Evolutionary conservation across 2,113 vertebrate species (phyloP), one percentile per base, ranked within the genome.

Genomic region (Lamprotornis superbus): DNA sequence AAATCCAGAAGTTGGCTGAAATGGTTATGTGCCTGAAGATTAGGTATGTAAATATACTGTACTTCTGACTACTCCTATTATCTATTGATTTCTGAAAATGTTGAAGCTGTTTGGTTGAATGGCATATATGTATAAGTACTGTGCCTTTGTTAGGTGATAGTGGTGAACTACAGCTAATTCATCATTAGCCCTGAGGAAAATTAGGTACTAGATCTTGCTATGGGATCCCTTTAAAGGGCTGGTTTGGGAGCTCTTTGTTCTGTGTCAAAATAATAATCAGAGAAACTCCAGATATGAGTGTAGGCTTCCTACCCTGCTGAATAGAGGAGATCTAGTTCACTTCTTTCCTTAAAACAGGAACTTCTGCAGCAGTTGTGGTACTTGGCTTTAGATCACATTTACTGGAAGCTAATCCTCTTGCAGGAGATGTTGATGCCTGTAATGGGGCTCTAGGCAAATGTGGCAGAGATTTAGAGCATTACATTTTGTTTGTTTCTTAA

Each of bases 251-350:
- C 3, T 64, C 22, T 81, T 63, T 63, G 16, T 27, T 12, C 3
- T 4, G 12, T 27, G 7, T 40, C 2, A 8, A 44, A 80, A 47
- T 2, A 47, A 2, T 6, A 31, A 18, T 4, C 17, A 22, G 4
- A 1, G 31, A 40, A 56, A 5, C 2, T n/a, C 15, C 1, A 12
- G 5, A 2, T 0, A 1, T 5, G 3, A 0, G 0, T 21, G 7
- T 23, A 13, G 3, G 2, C 4, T 47, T 88, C 11, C 6, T 40
- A 12, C 12, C 0, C 4, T 83, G 12, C 9, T 73, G 40, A 63
- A 16, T 4, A 46, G 1, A 18, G 16, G 11, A 7, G 20, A 4
- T 11, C 1, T 31, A 15, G 5, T 50, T 82, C 9, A 30, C 50
- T 0, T n/a, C 42, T 13, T 30, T 35, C 1, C 8, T 47, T 59